Evolutionary conservation across 2,888 invertebrate species (phyloP), one percentile per base, ranked within the genome.

Genomic region (Parapristionchus giblindavisi): DNA sequence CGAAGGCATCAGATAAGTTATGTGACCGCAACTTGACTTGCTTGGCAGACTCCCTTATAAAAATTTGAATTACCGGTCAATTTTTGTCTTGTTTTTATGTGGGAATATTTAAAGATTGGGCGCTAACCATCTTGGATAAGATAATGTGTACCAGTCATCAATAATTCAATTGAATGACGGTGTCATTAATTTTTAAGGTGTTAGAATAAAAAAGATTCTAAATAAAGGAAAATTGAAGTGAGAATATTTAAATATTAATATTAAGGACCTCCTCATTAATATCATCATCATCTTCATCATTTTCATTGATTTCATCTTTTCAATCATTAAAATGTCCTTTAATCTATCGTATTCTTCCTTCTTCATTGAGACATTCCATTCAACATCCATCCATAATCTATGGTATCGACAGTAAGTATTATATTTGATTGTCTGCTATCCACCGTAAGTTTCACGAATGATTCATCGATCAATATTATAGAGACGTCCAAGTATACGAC

Each of bases 381-480:
- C 51, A 52, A 8, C 68, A 68, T 68, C 68, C 68, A 2, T 68
- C 51, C 14, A 29, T 68, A 3, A 68, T 68, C 24, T 68, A 52
- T n/a, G 38, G 43, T 1, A 65, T 65, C 6, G 63, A 63, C 43
- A 38, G 63, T 63, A n/a, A 40, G 63, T 63, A 14, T 17, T 5
- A 14, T 56, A 8, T 56, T n/a, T n/a, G 43, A 17, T 14, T 8
- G 17, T 14, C 43, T 8, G 43, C 43, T 43, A 43, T 43, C 43
- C 43, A 43, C 8, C 43, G 43, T 43, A 43, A 17, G 43, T 43
- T 43, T 43, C 43, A 43, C 43, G 43, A 43, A 17, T 8, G 8
- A 43, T 43, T 43, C 43, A 43, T 43, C 43, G 17, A 14, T 43
- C 3, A 34, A 34, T 2, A 14, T 65, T 65, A 1, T 14, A 65